These are phyloP conservation scores for Ptilorrhoa leucosticta DNA, from an alignment of 2,113 vertebrate genomes.

Conservation along the genomic window DNA sequence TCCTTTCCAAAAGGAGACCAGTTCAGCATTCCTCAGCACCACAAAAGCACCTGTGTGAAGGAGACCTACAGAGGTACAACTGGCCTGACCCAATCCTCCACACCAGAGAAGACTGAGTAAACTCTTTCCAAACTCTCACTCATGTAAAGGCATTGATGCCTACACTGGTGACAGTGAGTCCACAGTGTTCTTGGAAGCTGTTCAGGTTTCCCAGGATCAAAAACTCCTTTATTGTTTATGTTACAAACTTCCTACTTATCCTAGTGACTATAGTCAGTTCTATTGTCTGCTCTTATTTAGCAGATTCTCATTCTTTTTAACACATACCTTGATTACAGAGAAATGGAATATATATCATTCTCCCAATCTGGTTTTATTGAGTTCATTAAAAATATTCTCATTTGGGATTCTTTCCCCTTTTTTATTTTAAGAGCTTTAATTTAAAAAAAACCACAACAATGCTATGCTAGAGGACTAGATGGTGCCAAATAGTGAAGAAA, in stretches of 20 bases:
- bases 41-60: neutral
- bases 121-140: neutral
- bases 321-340: neutral
- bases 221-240: neutral
- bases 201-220: neutral
- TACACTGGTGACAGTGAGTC: rapidly evolving
- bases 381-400: neutral
- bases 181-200: neutral
- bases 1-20: neutral
- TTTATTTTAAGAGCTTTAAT: neutral
- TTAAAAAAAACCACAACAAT: rapidly evolving
- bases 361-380: neutral
- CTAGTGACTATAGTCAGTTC: neutral
- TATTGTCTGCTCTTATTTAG: neutral
- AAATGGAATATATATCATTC: neutral
- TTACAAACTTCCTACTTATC: neutral
- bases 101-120: neutral
- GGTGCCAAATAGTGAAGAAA: neutral
- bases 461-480: neutral
- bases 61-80: neutral
- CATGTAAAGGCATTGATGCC: too few species aligned
- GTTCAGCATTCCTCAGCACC: neutral
- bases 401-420: neutral
- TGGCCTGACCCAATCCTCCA: neutral
- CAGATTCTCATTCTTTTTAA: neutral